A percentile compares a stretch with the other conserved stretches of the same genome.
Evolutionary conservation across 2,113 vertebrate genomes (phyloP).

Genomic region (Fregetta grallaria): DNA sequence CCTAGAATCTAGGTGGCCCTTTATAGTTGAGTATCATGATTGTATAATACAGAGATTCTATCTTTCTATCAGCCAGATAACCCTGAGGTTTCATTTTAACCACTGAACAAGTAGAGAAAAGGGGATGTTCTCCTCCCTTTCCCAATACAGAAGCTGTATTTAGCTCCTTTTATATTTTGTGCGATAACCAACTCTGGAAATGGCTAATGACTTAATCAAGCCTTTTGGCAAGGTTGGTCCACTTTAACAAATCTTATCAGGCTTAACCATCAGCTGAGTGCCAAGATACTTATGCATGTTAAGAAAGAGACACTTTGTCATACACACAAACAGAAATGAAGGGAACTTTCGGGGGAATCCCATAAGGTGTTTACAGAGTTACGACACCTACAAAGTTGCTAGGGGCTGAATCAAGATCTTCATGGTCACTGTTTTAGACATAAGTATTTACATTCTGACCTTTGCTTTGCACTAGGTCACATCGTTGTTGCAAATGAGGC

Average conservation of each 20-base stretch:
- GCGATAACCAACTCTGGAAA: background rate
- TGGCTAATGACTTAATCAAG: background rate
- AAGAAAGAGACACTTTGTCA: background rate
- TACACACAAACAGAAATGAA: background rate
- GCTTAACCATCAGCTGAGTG: background rate
- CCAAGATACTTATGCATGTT: background rate
- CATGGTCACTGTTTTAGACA: background rate
- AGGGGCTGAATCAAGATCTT: background rate
- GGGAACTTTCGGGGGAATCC: fast-evolving
- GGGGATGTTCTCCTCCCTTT: background rate
- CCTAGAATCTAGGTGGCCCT: background rate
- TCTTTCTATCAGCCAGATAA: background rate
- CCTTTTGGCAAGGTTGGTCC: background rate
- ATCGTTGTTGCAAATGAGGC: background rate
- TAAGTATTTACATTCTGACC: background rate
- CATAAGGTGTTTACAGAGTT: background rate
- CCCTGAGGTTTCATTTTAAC: background rate
- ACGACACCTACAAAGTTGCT: background rate
- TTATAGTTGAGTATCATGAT: background rate
- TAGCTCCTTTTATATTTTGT: background rate
- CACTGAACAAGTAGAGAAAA: background rate
- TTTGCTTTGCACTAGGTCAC: background rate
- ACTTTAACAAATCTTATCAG: background rate
- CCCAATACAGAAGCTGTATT: background rate
- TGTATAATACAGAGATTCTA: background rate